Conservation (phyloP, 2,113 vertebrate genomes). For the Dipodomys merriami region DNA sequence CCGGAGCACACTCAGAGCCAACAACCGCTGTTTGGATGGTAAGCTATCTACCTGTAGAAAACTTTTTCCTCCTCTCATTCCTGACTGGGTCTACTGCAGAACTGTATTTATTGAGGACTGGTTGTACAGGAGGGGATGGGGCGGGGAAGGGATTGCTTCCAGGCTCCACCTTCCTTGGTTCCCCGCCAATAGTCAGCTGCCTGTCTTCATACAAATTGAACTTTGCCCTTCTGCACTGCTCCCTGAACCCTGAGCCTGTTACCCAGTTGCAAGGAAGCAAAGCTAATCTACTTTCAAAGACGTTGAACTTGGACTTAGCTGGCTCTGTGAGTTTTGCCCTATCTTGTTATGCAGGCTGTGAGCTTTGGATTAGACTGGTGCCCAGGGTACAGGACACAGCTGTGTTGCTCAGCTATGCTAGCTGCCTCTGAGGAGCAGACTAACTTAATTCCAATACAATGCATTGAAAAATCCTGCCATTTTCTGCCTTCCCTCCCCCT, state of each 20-base stretch:
- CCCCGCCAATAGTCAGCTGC: background rate
- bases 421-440: accelerated
- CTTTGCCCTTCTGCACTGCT: background rate
- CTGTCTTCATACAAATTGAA: background rate
- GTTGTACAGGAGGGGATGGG: too few relatives aligned
- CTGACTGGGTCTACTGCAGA: background rate
- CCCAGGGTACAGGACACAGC: background rate
- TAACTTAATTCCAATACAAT: background rate
- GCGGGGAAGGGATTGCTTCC: background rate
- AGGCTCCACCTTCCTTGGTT: background rate
- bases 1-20: background rate
- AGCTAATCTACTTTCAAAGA: background rate
- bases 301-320: background rate
- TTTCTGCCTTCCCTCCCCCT: background rate
- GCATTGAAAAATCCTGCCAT: background rate
- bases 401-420: background rate
- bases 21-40: background rate
- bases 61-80: background rate
- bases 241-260: background rate
- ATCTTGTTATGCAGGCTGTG: background rate
- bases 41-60: background rate
- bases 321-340: background rate
- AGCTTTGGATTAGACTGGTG: background rate
- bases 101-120: background rate
- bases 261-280: background rate